Base-by-base conservation (phyloP, 2,113 vertebrate genomes). In the Anas platyrhynchos region DNA sequence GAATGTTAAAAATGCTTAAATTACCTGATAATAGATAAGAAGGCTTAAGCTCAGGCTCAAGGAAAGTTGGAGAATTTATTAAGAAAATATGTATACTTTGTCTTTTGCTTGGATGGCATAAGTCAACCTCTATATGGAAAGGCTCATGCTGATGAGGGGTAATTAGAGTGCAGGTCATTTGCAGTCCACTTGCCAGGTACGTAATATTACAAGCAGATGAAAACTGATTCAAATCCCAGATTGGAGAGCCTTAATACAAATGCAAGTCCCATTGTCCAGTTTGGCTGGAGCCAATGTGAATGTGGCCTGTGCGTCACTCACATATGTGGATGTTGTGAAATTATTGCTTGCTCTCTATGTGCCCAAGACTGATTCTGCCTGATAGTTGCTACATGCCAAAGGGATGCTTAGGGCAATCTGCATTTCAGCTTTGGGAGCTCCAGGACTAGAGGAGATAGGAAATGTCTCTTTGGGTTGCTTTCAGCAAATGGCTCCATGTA, bases 1-100 rank as follows among this genome's bases (percentile, higher is more conserved):
- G 94, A 96, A 97, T 94, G 95, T 89, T 94, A 97, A 94, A 97
- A 97, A 97, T 96, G 92, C 72, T 89, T 95, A 92, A 88, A 95
- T 89, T 92, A 78, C 79, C 94, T 89, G 91, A 92, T 96, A 86
- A 78, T 77, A 88, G 95, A 94, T 96, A 96, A 95, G 96, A 87
- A 93, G 94, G 94, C 93, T 96, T 95, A 97, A 52, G n/a, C 67
- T 83, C n/a, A 83, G 78, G 89, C 65, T 89, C 71, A 89, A 75
- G 72, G 58, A 77, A 92, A 92, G 50, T 75, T 52, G 46, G 71
- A 77, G 71, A 88, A 91, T 89, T 96, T 95, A 83, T 92, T 85
- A 89, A 94, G 88, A 89, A 91, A 95, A 89, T 68, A 91, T 63
- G 72, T 88, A 56, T 80, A 81, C 1, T 8, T 91, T 68, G 73